These are phyloP conservation scores for Masticophis lateralis DNA, from an alignment of 2,797 vertebrate genomes.

Conservation along the genomic window DNA sequence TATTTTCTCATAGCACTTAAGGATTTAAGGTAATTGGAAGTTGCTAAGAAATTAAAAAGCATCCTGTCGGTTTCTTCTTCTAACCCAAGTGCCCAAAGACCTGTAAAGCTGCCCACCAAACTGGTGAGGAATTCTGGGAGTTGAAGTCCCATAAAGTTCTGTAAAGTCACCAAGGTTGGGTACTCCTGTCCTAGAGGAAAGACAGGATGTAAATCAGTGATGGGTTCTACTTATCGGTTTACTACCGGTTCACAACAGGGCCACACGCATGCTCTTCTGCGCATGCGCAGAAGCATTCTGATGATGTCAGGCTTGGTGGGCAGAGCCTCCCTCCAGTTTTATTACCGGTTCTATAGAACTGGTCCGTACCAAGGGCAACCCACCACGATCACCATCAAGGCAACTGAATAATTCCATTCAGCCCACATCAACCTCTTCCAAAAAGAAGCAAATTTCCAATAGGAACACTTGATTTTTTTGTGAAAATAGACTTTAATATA, in stretches of 20 bases:
- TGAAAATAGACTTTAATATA: slow-evolving; percentile 84
- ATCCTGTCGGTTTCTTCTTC: neutral
- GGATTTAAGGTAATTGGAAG: neutral
- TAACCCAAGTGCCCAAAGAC: neutral
- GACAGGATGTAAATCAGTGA: neutral
- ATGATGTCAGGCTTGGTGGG: too few relatives aligned
- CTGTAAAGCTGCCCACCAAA: neutral
- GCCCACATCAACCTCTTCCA: neutral
- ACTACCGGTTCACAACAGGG: too few relatives aligned
- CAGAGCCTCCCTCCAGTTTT: too few relatives aligned
- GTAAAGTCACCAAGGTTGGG: neutral
- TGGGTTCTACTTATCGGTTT: too few relatives aligned
- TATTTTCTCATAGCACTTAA: neutral
- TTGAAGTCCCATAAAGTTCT: neutral
- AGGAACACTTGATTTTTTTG: slow-evolving; percentile 61
- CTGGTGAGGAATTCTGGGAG: neutral
- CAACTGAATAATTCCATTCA: neutral
- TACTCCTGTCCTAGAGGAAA: neutral
- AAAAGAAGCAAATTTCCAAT: slow-evolving; percentile 35
- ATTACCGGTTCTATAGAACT: too few relatives aligned
- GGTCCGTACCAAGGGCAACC: too few relatives aligned
- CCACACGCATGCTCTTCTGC: fast-evolving
- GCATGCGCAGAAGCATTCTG: too few relatives aligned
- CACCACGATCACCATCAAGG: neutral
- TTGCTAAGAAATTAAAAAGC: neutral